phyloP scores from a whole-genome alignment of 2,888 invertebrate species.

The Thelaira solivaga region DNA sequence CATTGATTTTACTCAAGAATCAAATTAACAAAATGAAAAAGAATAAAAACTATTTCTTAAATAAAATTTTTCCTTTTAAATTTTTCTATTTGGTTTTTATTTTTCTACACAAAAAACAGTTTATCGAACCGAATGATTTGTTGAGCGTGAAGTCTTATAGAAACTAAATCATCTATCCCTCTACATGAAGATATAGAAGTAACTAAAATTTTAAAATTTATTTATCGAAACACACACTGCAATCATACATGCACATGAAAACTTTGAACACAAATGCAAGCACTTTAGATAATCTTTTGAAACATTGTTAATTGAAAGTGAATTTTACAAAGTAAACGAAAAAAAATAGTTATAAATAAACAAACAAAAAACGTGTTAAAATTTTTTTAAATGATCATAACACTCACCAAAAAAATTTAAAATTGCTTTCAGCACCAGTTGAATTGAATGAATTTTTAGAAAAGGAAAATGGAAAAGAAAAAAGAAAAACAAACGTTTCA shows the following conservation, averaged over 20 bases:
- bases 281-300: conserved; percentile 31
- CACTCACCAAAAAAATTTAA: not conserved
- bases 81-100: no score
- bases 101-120: conserved; percentile 10
- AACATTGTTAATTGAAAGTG: conserved; percentile 46
- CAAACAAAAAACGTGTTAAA: no score
- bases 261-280: not conserved
- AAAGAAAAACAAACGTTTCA: conserved; percentile 32
- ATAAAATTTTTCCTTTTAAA: not conserved
- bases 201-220: conserved; percentile 14
- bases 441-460: not conserved
- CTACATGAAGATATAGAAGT: conserved; percentile 13
- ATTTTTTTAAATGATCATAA: conserved; percentile 35
- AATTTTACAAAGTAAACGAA: conserved; percentile 29
- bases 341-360: no score
- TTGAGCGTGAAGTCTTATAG: conserved; percentile 45
- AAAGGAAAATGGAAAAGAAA: not conserved
- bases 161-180: conserved; percentile 25
- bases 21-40: no score
- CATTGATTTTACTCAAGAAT: no score
- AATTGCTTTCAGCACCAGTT: conserved; percentile 46
- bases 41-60: not conserved
- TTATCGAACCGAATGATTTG: conserved; percentile 45
- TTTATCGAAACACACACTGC: conserved; percentile 2
- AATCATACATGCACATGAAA: conserved; percentile 16